phyloP scores from a whole-genome alignment of 1,140 invertebrate species.

The Neuroterus valhalla region DNA sequence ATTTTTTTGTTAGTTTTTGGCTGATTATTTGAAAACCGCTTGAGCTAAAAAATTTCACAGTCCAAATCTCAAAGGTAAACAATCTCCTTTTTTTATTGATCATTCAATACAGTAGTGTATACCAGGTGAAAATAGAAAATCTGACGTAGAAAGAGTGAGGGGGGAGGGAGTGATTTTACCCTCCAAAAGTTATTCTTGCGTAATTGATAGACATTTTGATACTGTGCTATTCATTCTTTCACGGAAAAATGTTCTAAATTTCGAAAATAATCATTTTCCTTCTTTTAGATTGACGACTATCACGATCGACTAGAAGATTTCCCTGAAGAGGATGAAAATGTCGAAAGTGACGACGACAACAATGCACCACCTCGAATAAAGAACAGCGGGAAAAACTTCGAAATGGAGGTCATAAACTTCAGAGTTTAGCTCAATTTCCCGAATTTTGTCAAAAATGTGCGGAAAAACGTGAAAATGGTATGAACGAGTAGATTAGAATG shows the following conservation, averaged over 20 bases:
- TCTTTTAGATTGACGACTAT: slow-evolving; percentile 69
- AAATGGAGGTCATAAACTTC: slow-evolving; percentile 75
- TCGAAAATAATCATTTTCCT: slow-evolving; percentile 20
- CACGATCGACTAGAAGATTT: slow-evolving; percentile 72
- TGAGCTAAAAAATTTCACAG: too few species aligned
- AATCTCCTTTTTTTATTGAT: too few species aligned
- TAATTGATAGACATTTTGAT: too few species aligned
- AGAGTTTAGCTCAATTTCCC: slow-evolving; percentile 53
- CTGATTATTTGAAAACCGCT: too few species aligned
- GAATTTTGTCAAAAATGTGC: slow-evolving; percentile 31
- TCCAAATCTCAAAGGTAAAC: too few species aligned
- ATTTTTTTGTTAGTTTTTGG: too few species aligned
- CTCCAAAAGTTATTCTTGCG: too few species aligned
- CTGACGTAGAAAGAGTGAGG: too few species aligned
- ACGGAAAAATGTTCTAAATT: slow-evolving; percentile 39
- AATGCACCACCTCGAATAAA: slow-evolving; percentile 62
- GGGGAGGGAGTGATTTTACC: too few species aligned
- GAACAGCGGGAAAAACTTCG: slow-evolving; percentile 69
- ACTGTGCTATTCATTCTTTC: slow-evolving; percentile 1
- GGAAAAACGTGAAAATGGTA: slow-evolving; percentile 30
- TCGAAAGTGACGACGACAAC: slow-evolving; percentile 70
- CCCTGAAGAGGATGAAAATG: slow-evolving; percentile 73
- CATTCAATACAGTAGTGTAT: too few species aligned
- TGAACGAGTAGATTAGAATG: neutral
- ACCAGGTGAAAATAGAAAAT: too few species aligned